Evolutionary conservation across 2,797 vertebrate species (phyloP).

Genomic region (Leptoclinus maculatus): DNA sequence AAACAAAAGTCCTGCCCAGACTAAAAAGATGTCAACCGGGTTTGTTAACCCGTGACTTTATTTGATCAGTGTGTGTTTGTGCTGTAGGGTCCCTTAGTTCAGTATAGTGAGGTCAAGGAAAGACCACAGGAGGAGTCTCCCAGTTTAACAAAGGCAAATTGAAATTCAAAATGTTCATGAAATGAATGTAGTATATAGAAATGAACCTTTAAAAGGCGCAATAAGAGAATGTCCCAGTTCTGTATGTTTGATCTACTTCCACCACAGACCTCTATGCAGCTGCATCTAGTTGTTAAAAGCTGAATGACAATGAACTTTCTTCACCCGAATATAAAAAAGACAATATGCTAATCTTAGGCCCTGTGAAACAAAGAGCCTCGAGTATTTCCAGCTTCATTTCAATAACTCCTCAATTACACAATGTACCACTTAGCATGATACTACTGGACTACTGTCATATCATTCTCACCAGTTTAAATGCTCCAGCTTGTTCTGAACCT

Average conservation of each 20-base stretch:
- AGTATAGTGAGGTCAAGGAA: background rate
- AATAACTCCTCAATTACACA: background rate
- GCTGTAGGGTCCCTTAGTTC: background rate
- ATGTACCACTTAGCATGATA: background rate
- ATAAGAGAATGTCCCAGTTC: background rate
- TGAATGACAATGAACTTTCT: background rate
- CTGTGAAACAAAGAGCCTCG: background rate
- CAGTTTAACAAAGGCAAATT: background rate
- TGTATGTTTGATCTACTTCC: too few relatives aligned
- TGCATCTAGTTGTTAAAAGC: background rate
- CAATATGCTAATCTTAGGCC: background rate
- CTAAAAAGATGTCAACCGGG: background rate
- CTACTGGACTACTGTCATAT: too few relatives aligned
- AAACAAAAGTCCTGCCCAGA: background rate
- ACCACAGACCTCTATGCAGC: background rate
- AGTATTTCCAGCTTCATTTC: background rate
- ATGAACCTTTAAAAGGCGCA: background rate
- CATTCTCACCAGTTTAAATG: background rate
- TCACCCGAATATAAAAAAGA: background rate
- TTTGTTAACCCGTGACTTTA: slow-evolving; percentile 1
- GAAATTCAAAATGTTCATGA: background rate
- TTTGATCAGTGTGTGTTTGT: slow-evolving; percentile 19
- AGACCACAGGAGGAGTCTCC: background rate
- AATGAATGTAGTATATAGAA: background rate
- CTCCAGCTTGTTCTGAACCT: background rate